Evolutionary conservation across 2,888 invertebrate genomes (phyloP), one percentile per base, ranked within the genome.

Genomic region (Drosophila merina): DNA sequence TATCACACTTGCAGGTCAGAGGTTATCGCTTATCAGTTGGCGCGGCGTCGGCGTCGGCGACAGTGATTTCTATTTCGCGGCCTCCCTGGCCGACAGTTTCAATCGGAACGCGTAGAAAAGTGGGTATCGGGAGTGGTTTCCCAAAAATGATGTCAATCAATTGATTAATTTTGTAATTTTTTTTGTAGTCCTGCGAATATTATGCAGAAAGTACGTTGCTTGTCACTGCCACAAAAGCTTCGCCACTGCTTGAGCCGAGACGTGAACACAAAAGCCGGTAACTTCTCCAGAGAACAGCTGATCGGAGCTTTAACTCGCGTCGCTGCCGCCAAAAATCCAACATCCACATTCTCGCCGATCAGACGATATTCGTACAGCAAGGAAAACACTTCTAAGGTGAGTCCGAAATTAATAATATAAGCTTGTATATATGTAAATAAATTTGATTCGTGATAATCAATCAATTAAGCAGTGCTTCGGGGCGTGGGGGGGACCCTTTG

Each of bases 361-460:
- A 82, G 86, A 86, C 55, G 45, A 57, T 64, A 36, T 75, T 86
- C 81, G 49, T 40, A 38, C 36, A 3, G 31, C 38, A 36, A 48
- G 7, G 25, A 40, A 25, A 40, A 12, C 54, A 38, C 63, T 6
- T 30, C 30, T 8, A 28, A 33, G 71, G 69, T 70, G 42, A 71
- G 69, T 51, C 9, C 10, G 40, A n/a, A 2, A 7, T 8, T 7
- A 3, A 10, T n/a, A 4, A 12, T 33, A 33, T 9, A 26, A 28
- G 6, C 2, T n/a, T 5, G 14, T 42, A 6, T 36, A 36, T n/a
- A 36, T 36, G n/a, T n/a, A 36, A 10, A 36, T 36, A 36, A 36
- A 36, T 36, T 36, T n/a, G n/a, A n/a, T 12, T n/a, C 12, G 36
- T n/a, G 36, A n/a, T 36, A 36, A 36, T 36, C 36, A 36, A 36